Base-by-base conservation (phyloP, 2,113 vertebrate species). In the Lethenteron reissneri region DNA sequence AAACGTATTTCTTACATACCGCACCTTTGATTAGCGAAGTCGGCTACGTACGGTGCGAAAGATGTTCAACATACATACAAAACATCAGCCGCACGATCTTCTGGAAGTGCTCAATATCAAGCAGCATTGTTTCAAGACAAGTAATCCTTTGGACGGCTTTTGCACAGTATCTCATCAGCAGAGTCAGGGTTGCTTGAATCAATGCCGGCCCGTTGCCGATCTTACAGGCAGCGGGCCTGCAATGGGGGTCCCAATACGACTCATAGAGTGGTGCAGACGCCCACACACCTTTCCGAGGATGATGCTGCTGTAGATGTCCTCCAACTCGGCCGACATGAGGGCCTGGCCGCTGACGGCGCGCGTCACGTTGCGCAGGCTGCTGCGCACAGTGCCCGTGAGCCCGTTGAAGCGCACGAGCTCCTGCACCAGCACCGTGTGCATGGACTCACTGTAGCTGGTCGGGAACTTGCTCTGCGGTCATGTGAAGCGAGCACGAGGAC, bases 251-350 rank as follows among this genome's bases (percentile, higher is more conserved):
- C 2, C 10, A 12, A 70, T 56, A 56, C 11, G 10, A 70, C 41
- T 25, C 70, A 41, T 6, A 41, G 41, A 41, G 41, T 15, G 70
- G 12, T 57, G 6, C 11, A 57, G 58, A 17, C 2, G 9, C 56
- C 19, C n/a, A 2, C 71, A 56, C 70, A 76, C 76, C 72, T 76
- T 76, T 72, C 74, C 76, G 57, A 76, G 73, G 72, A 74, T 74
- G 59, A 76, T 73, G 71, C 74, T 74, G 71, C 71, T 74, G 72
- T 73, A 74, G 72, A 74, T 74, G 71, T 75, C 76, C 70, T 76
- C 76, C 56, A 75, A 75, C 70, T 76, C 72, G 69, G 62, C 71
- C 58, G 76, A 75, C 73, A 75, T 72, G 69, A 75, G 73, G 41
- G 73, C 71, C 41, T 74, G 73, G 13, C 76, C 76, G 60, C 71